Percentiles rank a stretch among this genome's conserved stretches.
These are phyloP conservation scores for Galeopterus variegatus DNA, from an alignment of 2,113 vertebrate genomes.

Conservation along the genomic window DNA sequence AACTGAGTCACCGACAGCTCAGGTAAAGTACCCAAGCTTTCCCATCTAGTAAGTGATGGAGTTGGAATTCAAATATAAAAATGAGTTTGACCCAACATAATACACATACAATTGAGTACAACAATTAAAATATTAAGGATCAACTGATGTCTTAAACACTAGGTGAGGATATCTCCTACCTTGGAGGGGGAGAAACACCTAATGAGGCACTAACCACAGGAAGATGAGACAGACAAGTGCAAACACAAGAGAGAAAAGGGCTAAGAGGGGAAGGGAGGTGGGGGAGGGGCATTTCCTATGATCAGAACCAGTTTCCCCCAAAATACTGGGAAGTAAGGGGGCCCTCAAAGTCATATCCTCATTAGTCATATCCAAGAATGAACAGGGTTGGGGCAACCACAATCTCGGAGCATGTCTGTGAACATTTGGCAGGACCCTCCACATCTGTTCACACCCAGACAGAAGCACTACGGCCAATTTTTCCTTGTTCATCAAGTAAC, in stretches of 20 bases:
- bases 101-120: neutral
- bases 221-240: neutral
- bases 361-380: neutral
- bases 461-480: neutral
- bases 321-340: neutral
- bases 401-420: accelerated
- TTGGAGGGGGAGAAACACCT: neutral
- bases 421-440: neutral
- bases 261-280: neutral
- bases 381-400: neutral
- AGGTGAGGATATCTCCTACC: neutral
- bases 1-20: neutral
- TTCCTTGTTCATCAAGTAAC: neutral
- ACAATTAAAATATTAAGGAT: constrained; percentile 14
- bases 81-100: neutral
- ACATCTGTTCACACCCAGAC: neutral
- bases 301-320: neutral
- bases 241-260: neutral
- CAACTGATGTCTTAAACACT: neutral
- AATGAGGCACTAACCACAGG: neutral
- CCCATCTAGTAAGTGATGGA: neutral
- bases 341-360: neutral
- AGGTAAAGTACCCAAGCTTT: neutral
- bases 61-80: constrained; percentile 8
- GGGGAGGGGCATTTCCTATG: neutral